Percentiles rank a stretch among this genome's conserved stretches.
phyloP scores from a whole-genome alignment of 2,113 vertebrate species.

The Oxyura jamaicensis region DNA sequence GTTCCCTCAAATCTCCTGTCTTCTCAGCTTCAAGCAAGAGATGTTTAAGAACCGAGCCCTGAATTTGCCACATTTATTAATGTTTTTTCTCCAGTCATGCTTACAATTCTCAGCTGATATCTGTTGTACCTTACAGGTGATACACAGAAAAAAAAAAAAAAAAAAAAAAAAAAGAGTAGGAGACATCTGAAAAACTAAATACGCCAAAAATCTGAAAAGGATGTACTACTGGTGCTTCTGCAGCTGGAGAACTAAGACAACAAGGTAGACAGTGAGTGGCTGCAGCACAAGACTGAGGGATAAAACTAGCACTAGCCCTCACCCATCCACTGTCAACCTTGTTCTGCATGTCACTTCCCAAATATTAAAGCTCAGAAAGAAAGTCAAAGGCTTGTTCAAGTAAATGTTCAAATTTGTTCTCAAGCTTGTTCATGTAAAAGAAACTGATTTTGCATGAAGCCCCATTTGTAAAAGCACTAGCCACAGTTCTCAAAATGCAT shows the following conservation, averaged over 20 bases:
- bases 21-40: background rate
- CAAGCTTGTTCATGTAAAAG: background rate
- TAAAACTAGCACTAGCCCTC: background rate
- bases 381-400: background rate
- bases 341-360: background rate
- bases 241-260: background rate
- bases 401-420: background rate
- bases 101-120: background rate
- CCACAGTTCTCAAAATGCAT: background rate
- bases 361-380: background rate
- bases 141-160: background rate
- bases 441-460: background rate
- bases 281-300: background rate
- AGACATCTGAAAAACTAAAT: background rate
- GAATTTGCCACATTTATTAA: background rate
- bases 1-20: background rate
- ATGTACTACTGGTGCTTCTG: background rate
- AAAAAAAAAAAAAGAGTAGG: background rate
- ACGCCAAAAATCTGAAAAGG: background rate
- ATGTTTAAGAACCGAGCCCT: background rate
- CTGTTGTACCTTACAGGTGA: background rate
- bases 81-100: background rate
- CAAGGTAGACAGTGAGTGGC: background rate
- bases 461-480: background rate
- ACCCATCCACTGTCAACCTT: background rate